phyloP scores from a whole-genome alignment of 2,888 invertebrate genomes.

The Rhyacophila evoluta region DNA sequence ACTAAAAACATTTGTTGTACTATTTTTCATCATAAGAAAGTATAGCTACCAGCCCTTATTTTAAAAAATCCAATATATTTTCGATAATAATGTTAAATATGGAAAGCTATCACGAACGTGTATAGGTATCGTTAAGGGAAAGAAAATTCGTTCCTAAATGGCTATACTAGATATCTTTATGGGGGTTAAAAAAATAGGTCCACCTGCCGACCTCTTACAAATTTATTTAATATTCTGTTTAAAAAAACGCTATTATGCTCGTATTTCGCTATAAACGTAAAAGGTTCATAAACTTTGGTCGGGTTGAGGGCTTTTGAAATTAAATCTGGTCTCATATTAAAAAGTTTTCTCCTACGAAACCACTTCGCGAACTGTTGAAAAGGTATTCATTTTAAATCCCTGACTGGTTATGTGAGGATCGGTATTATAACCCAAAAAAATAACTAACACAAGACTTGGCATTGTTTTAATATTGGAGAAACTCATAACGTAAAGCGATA shows the following conservation, averaged over 20 bases:
- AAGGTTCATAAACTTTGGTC: slow-evolving; percentile 28
- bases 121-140: background rate
- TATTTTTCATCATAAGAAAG: background rate
- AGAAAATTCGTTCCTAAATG: background rate
- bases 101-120: background rate
- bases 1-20: too few relatives aligned
- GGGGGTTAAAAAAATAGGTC: slow-evolving; percentile 28
- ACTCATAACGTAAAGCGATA: too few relatives aligned
- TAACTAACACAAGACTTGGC: background rate
- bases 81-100: background rate
- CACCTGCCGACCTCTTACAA: slow-evolving; percentile 37
- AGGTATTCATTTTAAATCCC: background rate
- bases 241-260: slow-evolving; percentile 25
- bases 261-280: slow-evolving; percentile 27
- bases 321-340: slow-evolving; percentile 35
- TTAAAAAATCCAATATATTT: background rate
- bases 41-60: background rate
- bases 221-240: slow-evolving; percentile 33
- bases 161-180: slow-evolving; percentile 6
- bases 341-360: background rate
- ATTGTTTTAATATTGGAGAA: background rate
- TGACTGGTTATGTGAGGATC: background rate
- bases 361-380: background rate
- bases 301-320: slow-evolving; percentile 34
- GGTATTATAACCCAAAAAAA: background rate